Base-by-base conservation (phyloP, 1,140 invertebrate genomes). In the Periplaneta americana region DNA sequence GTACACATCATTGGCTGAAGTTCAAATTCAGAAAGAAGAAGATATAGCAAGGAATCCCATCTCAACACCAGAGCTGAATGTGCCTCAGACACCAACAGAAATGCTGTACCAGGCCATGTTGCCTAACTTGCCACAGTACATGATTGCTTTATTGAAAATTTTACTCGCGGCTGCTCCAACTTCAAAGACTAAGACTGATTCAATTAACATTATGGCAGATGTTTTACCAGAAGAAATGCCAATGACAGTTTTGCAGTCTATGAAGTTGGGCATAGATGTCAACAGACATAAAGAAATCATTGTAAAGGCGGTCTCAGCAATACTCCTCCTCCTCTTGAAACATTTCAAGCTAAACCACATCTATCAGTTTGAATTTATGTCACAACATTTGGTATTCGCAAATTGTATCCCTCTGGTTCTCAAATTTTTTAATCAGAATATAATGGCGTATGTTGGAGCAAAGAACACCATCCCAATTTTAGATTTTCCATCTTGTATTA, bases 351-450 rank as follows among this genome's bases (percentile, higher is more conserved):
- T 99, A n/a, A 99, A 99, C 90, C 98, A 99, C 88, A 92, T 99
- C 18, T 99, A 99, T 88, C 97, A 99, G 89, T 99, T 99, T 91
- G 99, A 99, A 89, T 99, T 98, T 87, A 98, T 99, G 93, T 98
- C 97, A 4, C 98, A 99, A 88, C 98, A 99, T 90, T 90, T 99
- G 79, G 98, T 99, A 18, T 99, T 99, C 91, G 98, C 98, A 81
- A 99, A 99, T 88, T 99, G 98, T 87, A 99, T 99, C 87, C 98
- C 99, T 10, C 89, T 99, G 32, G 96, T 99, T 33, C 90, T 99
- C 18, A 99, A 99, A 87, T 99, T 99, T 91, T 97, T 99, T 86
- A 99, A 99, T 90, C 98, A 99, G 88, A 99, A 99, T 86, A 99
- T 99, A 82, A 92, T 97, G 85, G 94, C 95, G 57, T 99, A 99